phyloP scores from a whole-genome alignment of 2,888 invertebrate genomes.

The Dasypogon diadema region DNA sequence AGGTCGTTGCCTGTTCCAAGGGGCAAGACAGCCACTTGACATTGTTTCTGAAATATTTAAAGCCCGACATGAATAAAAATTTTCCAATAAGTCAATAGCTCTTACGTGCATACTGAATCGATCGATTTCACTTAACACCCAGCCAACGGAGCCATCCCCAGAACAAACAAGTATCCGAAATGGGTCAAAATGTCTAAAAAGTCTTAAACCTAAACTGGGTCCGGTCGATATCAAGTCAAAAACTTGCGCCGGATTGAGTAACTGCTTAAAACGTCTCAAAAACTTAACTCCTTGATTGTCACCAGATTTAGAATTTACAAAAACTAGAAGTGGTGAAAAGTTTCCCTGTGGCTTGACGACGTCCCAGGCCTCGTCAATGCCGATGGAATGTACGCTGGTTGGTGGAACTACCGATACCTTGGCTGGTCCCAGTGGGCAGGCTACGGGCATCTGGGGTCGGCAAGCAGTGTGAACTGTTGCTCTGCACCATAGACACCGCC shows the following conservation, averaged over 20 bases:
- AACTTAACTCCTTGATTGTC: conserved; percentile 98
- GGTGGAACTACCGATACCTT: conserved; percentile 95
- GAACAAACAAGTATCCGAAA: conserved; percentile 97
- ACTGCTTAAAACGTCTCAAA: conserved; percentile 92
- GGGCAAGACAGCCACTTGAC: conserved; percentile 94
- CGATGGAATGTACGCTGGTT: conserved; percentile 90
- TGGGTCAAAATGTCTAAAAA: conserved; percentile 95
- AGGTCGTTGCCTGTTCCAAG: conserved; percentile 97
- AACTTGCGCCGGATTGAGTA: conserved; percentile 96
- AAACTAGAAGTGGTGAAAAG: conserved; percentile 86
- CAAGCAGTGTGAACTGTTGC: conserved; percentile 93
- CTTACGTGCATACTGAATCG: conserved; percentile 94
- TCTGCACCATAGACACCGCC: conserved; percentile 97
- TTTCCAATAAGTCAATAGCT: conserved; percentile 58
- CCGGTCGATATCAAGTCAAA: conserved; percentile 94
- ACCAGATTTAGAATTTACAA: conserved; percentile 97
- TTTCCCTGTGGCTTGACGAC: conserved; percentile 77
- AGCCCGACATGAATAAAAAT: neutral
- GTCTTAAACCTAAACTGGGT: conserved; percentile 83
- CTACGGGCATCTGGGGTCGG: conserved; percentile 80
- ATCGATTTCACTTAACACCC: conserved; percentile 97
- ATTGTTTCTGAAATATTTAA: conserved; percentile 77
- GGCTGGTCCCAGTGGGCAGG: conserved; percentile 89
- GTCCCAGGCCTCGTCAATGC: conserved; percentile 92
- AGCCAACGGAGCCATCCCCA: conserved; percentile 97